phyloP scores from a whole-genome alignment of 2,888 invertebrate species.

The Eulithis testata region DNA sequence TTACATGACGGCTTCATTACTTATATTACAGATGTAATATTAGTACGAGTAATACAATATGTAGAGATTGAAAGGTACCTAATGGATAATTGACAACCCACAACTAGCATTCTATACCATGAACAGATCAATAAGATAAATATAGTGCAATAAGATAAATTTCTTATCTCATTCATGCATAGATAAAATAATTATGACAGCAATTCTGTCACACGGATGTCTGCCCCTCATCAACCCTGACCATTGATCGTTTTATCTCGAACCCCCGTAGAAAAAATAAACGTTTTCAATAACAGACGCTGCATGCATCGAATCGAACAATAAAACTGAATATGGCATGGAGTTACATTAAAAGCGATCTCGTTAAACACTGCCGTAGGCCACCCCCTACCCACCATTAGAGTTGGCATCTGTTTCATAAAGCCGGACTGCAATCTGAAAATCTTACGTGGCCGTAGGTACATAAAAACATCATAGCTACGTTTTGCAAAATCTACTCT shows the following conservation, averaged over 20 bases:
- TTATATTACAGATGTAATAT: no score
- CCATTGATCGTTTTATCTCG: slow-evolving; percentile 12
- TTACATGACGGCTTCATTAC: no score
- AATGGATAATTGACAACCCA: no score
- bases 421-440: slow-evolving; percentile 12
- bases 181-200: background rate
- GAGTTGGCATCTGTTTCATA: slow-evolving; percentile 7
- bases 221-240: slow-evolving; percentile 3
- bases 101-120: no score
- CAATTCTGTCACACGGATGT: background rate
- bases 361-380: slow-evolving; percentile 67
- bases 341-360: slow-evolving; percentile 67
- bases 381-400: slow-evolving; percentile 41
- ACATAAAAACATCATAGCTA: no score
- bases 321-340: slow-evolving; percentile 61
- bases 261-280: slow-evolving; percentile 32
- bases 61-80: no score
- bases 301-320: slow-evolving; percentile 49
- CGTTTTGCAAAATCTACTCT: no score
- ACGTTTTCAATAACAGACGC: slow-evolving; percentile 41
- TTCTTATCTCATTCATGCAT: no score
- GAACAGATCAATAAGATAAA: no score
- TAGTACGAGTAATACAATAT: no score
- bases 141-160: no score
- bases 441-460: background rate